Evolutionary conservation across 2,113 vertebrate genomes (phyloP), one percentile per base, ranked within the genome.

Genomic region (Actinemys pallida): DNA sequence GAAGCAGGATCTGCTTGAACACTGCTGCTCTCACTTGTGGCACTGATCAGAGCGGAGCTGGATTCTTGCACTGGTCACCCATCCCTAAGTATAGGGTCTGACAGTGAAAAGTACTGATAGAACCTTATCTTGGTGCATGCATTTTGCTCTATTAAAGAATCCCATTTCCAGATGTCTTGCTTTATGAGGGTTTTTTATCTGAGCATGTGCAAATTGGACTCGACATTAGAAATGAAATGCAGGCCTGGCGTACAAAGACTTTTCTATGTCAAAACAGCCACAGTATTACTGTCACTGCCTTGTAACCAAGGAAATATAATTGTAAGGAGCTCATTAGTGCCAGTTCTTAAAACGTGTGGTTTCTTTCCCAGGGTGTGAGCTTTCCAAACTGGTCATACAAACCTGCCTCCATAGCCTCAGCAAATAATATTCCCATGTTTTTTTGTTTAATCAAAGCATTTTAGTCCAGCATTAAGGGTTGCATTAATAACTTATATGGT

Each of bases 281-380:
- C 1, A 1, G 52, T 84, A 93, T 50, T 50, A 78, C 57, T 0
- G 7, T 12, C 81, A 88, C 49, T 92, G 12, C 49, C 86, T 83
- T 82, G 29, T 90, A 86, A 84, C 47, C 54, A 76, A 89, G 76
- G 72, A 94, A 94, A 76, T 52, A 80, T 4, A 94, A 27, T 47
- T 47, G 10, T 1, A 1, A 93, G 9, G 7, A 57, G 2, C 2
- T 90, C 39, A 29, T 42, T 83, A 75, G 17, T 4, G 29, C 14
- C 52, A 19, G 22, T 49, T 59, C 47, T 45, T 86, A 87, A 94
- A 90, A 50, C 1, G 17, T 65, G 5, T 3, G 76, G 0, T 7
- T 7, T 62, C 83, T 65, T 62, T 47, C 22, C 75, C 1, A 10
- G 3, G 1, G 4, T 0, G 3, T 56, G 16, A 57, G 1, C 0